phyloP scores from a whole-genome alignment of 2,113 vertebrate genomes.

The Tor tambroides region DNA sequence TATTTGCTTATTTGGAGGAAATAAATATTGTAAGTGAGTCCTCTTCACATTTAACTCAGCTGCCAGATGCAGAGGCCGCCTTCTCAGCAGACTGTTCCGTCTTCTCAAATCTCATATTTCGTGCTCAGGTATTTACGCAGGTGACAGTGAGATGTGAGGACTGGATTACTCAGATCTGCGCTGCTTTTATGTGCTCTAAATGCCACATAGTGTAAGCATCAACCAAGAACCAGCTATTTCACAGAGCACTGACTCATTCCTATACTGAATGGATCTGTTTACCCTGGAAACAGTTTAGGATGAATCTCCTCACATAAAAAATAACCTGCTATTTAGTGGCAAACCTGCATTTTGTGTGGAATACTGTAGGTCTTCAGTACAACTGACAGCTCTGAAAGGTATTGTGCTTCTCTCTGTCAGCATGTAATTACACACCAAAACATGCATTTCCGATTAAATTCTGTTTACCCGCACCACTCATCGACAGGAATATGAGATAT shows the following conservation, averaged over 20 bases:
- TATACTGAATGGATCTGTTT: conserved; percentile 49
- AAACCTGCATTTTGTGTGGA: conserved; percentile 32
- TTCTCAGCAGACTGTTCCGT: conserved; percentile 39
- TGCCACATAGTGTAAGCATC: conserved; percentile 47
- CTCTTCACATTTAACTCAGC: conserved; percentile 10
- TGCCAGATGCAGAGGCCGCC: conserved; percentile 11
- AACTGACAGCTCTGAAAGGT: conserved; percentile 8
- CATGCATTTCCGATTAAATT: conserved; percentile 10
- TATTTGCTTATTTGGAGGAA: conserved; percentile 2
- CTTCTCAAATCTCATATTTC: conserved; percentile 40
- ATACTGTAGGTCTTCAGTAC: conserved; percentile 12
- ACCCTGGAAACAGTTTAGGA: conserved; percentile 57
- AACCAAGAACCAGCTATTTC: conserved; percentile 34
- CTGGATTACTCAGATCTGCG: conserved; percentile 32
- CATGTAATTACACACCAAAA: conserved; percentile 34
- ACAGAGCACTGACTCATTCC: conserved; percentile 50
- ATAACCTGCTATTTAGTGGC: conserved; percentile 50
- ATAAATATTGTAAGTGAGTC: background rate
- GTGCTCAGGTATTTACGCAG: conserved; percentile 44
- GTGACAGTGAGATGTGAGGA: conserved; percentile 41
- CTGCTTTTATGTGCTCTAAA: conserved; percentile 53
- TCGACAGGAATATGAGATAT: conserved; percentile 10
- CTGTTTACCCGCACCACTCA: background rate
- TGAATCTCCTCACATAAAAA: conserved; percentile 16
- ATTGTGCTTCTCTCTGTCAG: conserved; percentile 24